Evolutionary conservation across 2,888 invertebrate species (phyloP).

Genomic region (Drosophila fungiperda): DNA sequence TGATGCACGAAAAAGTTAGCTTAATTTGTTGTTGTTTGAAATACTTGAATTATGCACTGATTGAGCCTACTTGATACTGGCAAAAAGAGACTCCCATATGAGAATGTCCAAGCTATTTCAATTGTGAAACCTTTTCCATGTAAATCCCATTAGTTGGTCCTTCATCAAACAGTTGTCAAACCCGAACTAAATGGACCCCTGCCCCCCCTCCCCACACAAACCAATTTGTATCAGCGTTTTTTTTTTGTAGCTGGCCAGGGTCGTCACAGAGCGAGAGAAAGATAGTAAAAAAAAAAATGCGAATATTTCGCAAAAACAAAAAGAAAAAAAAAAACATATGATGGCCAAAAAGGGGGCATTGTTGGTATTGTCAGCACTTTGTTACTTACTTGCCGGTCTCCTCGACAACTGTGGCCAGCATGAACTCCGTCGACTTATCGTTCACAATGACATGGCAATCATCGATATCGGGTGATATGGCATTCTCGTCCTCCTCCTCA

Average conservation of each 20-base stretch:
- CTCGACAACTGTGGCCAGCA: conserved; percentile 94
- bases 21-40: background rate
- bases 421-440: conserved; percentile 95
- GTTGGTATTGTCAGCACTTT: conserved; percentile 9
- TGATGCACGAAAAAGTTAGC: background rate
- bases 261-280: background rate
- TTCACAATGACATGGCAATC: conserved; percentile 95
- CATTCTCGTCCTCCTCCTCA: conserved; percentile 91
- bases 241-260: background rate
- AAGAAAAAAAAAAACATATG: background rate
- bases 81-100: background rate
- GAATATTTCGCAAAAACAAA: background rate
- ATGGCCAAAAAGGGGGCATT: background rate
- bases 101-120: background rate
- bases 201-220: background rate
- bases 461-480: conserved; percentile 88
- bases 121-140: conserved; percentile 11
- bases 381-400: conserved; percentile 91
- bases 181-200: background rate
- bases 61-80: background rate
- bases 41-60: background rate
- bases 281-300: background rate
- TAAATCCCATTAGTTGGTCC: background rate
- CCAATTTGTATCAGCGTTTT: background rate
- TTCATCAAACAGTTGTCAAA: conserved; percentile 5